phyloP scores from a whole-genome alignment of 2,888 invertebrate genomes.

The Folsomia manolachei region DNA sequence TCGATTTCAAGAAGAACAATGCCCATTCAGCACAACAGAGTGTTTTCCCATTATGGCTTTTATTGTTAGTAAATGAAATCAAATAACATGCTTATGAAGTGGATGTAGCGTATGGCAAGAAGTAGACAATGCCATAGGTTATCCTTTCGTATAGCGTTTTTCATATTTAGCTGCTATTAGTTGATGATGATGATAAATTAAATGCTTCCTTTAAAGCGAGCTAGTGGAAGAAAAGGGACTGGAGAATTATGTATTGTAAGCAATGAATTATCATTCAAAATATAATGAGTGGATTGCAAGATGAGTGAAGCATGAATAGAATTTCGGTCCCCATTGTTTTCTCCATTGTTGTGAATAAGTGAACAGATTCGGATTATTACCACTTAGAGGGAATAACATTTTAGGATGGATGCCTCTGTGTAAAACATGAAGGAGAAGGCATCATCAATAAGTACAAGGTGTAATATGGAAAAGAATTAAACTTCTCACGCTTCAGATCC shows the following conservation, averaged over 20 bases:
- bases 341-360: not conserved
- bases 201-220: too few species aligned
- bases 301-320: not conserved
- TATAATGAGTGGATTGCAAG: not conserved
- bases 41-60: too few species aligned
- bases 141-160: too few species aligned
- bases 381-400: not conserved
- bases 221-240: too few species aligned
- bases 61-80: too few species aligned
- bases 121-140: too few species aligned
- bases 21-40: too few species aligned
- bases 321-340: slow-evolving; percentile 19
- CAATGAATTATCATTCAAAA: not conserved
- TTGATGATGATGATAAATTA: not conserved
- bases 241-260: not conserved
- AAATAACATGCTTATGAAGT: too few species aligned
- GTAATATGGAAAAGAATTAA: slow-evolving; percentile 48
- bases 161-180: too few species aligned
- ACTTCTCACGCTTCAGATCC: slow-evolving; percentile 50
- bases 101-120: too few species aligned
- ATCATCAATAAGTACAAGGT: slow-evolving; percentile 4
- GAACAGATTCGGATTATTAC: slow-evolving; percentile 16
- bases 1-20: too few species aligned
- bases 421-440: not conserved
- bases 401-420: too few species aligned